These are phyloP conservation scores for Heliocidaris erythrogramma DNA, from an alignment of 35 echinoderm and acorn worm species.

Conservation along the genomic window DNA sequence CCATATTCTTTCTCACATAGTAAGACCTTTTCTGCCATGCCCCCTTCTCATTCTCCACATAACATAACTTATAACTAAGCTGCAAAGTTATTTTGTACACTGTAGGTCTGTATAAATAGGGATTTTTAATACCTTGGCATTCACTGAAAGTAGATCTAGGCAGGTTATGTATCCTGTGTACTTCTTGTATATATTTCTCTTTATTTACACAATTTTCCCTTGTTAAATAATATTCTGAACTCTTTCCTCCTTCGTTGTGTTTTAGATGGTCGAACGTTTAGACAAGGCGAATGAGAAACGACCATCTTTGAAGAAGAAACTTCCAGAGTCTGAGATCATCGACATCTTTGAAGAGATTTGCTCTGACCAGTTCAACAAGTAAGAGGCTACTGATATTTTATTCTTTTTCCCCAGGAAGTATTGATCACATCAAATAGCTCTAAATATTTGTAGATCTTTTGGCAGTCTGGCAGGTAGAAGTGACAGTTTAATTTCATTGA, in stretches of 20 bases:
- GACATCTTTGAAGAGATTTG: conserved; percentile 78
- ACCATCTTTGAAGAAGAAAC: conserved; percentile 87
- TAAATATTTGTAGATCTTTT: too few relatives aligned
- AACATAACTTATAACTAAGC: background rate
- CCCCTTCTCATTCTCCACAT: background rate
- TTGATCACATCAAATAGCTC: background rate
- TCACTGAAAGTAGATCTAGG: too few relatives aligned
- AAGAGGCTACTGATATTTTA: background rate
- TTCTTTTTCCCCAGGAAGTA: background rate
- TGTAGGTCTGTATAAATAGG: too few relatives aligned
- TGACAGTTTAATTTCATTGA: too few relatives aligned
- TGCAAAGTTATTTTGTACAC: too few relatives aligned
- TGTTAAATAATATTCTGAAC: too few relatives aligned
- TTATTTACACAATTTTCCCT: too few relatives aligned
- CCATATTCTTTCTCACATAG: conserved; percentile 70
- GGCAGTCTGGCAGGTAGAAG: too few relatives aligned
- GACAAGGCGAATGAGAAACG: conserved; percentile 75
- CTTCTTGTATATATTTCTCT: too few relatives aligned
- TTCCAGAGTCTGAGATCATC: conserved; percentile 81
- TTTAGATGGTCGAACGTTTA: conserved; percentile 69
- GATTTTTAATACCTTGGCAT: too few relatives aligned
- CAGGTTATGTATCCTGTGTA: too few relatives aligned
- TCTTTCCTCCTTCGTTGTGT: background rate
- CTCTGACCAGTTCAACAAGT: conserved; percentile 66
- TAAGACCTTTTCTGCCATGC: conserved; percentile 24